These are phyloP conservation scores for Clepsis dumicolana DNA, from an alignment of 2,888 invertebrate species.

Conservation along the genomic window DNA sequence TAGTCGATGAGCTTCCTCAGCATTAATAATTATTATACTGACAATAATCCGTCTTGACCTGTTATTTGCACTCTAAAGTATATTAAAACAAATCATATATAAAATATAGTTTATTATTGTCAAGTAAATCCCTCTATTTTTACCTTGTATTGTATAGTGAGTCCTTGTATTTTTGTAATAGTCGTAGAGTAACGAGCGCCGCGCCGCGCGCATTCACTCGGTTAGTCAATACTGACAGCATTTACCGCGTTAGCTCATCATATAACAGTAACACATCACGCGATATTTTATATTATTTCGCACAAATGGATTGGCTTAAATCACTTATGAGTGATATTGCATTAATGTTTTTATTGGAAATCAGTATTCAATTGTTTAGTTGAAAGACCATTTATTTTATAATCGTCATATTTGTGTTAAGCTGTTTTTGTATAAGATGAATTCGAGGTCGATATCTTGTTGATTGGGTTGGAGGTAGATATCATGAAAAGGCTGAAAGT, in stretches of 20 bases:
- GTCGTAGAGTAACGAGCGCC: conserved; percentile 1
- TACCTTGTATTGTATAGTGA: conserved; percentile 31
- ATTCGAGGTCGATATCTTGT: background rate
- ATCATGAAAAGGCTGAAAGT: conserved; percentile 62
- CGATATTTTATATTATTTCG: conserved; percentile 31
- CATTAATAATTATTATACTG: conserved; percentile 41
- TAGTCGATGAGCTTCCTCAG: conserved; percentile 40
- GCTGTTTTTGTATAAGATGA: conserved; percentile 4
- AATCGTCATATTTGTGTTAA: conserved; percentile 11
- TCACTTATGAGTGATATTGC: conserved; percentile 30
- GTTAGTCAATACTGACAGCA: conserved; percentile 25
- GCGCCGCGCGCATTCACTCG: conserved; percentile 17
- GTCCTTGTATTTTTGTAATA: conserved; percentile 36
- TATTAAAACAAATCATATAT: conserved; percentile 31
- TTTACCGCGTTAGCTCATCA: conserved; percentile 24
- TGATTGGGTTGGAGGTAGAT: conserved; percentile 36
- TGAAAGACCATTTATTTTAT: background rate
- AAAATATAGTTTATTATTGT: conserved; percentile 19
- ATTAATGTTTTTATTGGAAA: conserved; percentile 23
- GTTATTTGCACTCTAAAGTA: conserved; percentile 35
- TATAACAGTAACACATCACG: background rate
- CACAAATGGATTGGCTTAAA: conserved; percentile 46
- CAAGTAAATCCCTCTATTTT: conserved; percentile 37
- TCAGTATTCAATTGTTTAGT: conserved; percentile 34
- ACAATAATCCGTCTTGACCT: conserved; percentile 43